A percentile compares a stretch with the other conserved stretches of the same genome.
These are phyloP conservation scores for Echinometra lucunter DNA, from an alignment of 53 echinoderm and acorn worm genomes.

Conservation along the genomic window DNA sequence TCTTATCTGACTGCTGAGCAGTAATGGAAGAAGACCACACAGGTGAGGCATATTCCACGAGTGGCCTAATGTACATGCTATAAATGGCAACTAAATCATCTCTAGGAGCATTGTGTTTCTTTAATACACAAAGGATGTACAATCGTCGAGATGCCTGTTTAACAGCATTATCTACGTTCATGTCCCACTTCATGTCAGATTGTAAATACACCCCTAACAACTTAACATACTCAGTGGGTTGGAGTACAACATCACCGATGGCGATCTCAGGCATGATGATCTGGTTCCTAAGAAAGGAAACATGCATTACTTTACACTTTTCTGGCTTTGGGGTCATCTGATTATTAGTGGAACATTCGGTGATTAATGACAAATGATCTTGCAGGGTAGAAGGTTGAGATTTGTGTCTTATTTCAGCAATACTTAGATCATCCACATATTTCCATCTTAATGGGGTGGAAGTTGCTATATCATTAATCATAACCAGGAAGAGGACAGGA, in stretches of 20 bases:
- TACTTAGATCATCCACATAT: neutral
- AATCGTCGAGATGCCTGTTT: too few species aligned
- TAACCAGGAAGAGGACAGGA: neutral
- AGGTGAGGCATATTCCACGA: too few species aligned
- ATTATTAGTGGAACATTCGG: neutral
- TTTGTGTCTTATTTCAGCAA: conserved; percentile 9
- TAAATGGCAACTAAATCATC: too few species aligned
- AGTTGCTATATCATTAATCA: neutral
- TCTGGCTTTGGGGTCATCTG: neutral
- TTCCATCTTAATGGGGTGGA: neutral
- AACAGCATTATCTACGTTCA: too few species aligned
- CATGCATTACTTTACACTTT: neutral
- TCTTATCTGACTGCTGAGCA: too few species aligned
- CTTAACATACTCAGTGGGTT: neutral
- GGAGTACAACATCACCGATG: neutral
- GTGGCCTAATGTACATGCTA: too few species aligned
- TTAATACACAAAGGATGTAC: too few species aligned
- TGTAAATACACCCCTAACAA: too few species aligned
- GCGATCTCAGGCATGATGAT: neutral
- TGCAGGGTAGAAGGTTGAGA: neutral
- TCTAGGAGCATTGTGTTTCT: too few species aligned
- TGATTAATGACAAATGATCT: neutral
- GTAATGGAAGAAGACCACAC: too few species aligned
- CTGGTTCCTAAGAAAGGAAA: neutral
- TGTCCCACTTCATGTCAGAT: too few species aligned